Base-by-base conservation (phyloP, 2,113 vertebrate genomes). In the Microcebus lehilahytsara region DNA sequence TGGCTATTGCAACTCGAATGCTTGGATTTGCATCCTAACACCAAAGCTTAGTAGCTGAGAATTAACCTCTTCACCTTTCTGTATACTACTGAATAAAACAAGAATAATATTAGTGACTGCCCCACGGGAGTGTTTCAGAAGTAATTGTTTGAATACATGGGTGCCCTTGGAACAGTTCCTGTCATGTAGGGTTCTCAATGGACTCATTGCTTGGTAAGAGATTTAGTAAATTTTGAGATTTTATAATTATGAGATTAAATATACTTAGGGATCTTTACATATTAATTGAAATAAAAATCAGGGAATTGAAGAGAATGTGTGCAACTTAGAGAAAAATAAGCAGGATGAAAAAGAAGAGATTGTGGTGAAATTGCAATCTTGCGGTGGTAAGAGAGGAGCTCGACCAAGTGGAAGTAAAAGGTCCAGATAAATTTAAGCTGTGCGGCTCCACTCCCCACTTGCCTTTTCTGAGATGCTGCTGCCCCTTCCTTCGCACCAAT, bases 211-310 rank as follows among this genome's bases (percentile, higher is more conserved):
- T 77, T 86, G 77, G 27, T n/a, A 64, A 87, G 51, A 88, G 74
- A 75, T 74, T 89, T 81, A 58, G 6, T 74, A 91, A 89, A 91
- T 80, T 64, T 58, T 16, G 51, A 93, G 75, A 91, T 75, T 97
- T 89, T 69, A 80, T 84, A 56, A 93, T 75, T 96, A 89, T 25
- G 51, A 84, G 75, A 97, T 96, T 90, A 97, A 92, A 92, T 62
- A 20, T 96, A 53, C 60, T 69, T 94, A 69, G 66, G 32, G 40
- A 81, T 62, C 88, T 89, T 92, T 71, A 30, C 37, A 6, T 66
- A 60, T 85, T 86, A 91, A 95, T 6, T 95, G 74, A 93, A 92
- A 69, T 62, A 71, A 84, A 89, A 80, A 32, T 75, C 42, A 90
- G 80, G 30, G 67, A 56, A 42, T 87, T 92, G 85, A 62, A 40